Base-by-base conservation (phyloP, 1,140 invertebrate genomes). In the Ceratosolen solmsi region DNA sequence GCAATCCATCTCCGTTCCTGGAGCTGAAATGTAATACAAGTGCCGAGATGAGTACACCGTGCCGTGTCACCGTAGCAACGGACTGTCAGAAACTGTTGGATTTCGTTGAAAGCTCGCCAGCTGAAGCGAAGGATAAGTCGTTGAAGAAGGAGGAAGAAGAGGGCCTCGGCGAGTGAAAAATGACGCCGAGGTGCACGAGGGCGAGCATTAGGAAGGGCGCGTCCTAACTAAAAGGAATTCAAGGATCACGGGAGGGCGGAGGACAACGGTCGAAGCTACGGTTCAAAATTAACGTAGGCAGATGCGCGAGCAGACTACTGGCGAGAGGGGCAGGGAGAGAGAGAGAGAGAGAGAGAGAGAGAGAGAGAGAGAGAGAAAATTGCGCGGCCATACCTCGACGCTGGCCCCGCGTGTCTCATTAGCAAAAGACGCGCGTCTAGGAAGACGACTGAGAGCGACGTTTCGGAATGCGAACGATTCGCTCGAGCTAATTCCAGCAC, bases 371-470 rank as follows among this genome's bases (percentile, higher is more conserved):
- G n/a, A n/a, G 41, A 13, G 13, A 46, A 46, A 46, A 46, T 46
- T 46, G 41, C 41, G 41, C 41, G 5, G 5, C 41, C 5, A 46
- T 13, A 46, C 51, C 51, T 38, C 33, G 20, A 1, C 33, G 54
- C 36, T 75, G 36, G 41, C 33, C 56, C 73, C 41, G 20, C 51
- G 51, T 27, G 74, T 49, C 56, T 74, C 71, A 80, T 74, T 74
- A 80, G 49, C 78, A 80, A 71, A 80, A 68, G 63, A 80, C 73
- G 70, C 78, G 2, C 15, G 13, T 25, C 9, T 3, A 2, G 20
- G n/a, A 36, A 51, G 63, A 77, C 30, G 49, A 22, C 30, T 9
- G 15, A 22, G 27, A 36, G 0, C 33, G 49, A 36, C 33, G 60
- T 65, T 36, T 22, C 15, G 27, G 75, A 65, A 46, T 72, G 65